A percentile compares a stretch with the other conserved stretches of the same genome.
These are phyloP conservation scores for Chrysolophus pictus DNA, from an alignment of 2,797 vertebrate species.

Conservation along the genomic window DNA sequence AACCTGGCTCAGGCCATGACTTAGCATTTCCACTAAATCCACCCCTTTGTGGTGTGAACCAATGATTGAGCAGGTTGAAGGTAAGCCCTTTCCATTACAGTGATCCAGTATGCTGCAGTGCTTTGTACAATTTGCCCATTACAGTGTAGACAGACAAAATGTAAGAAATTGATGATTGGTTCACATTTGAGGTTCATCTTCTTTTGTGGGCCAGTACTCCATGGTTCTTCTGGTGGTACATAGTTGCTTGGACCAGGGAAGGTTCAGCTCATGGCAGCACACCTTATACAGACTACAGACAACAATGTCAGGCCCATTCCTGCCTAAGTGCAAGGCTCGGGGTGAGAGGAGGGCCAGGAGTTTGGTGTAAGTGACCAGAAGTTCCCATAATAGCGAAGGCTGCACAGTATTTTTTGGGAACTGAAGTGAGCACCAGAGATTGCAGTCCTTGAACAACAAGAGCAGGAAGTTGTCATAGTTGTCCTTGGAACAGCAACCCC, in stretches of 20 bases:
- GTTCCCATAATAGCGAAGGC: background rate
- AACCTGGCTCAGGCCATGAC: background rate
- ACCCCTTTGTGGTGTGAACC: too few species aligned
- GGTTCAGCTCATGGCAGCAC: background rate
- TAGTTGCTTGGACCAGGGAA: too few species aligned
- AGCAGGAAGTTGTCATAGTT: background rate
- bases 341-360: background rate
- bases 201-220: too few species aligned
- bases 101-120: too few species aligned
- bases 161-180: too few species aligned
- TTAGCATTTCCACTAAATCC: too few species aligned
- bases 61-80: too few species aligned
- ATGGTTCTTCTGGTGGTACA: too few species aligned
- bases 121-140: too few species aligned
- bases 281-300: background rate
- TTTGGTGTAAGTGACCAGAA: background rate
- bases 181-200: too few species aligned
- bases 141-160: too few species aligned
- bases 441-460: background rate
- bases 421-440: background rate
- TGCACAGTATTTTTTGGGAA: background rate
- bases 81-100: too few species aligned
- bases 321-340: background rate
- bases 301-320: background rate
- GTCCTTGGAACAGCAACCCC: background rate